Conservation (phyloP, 2,113 vertebrate genomes). For the Scartelaos histophorus region DNA sequence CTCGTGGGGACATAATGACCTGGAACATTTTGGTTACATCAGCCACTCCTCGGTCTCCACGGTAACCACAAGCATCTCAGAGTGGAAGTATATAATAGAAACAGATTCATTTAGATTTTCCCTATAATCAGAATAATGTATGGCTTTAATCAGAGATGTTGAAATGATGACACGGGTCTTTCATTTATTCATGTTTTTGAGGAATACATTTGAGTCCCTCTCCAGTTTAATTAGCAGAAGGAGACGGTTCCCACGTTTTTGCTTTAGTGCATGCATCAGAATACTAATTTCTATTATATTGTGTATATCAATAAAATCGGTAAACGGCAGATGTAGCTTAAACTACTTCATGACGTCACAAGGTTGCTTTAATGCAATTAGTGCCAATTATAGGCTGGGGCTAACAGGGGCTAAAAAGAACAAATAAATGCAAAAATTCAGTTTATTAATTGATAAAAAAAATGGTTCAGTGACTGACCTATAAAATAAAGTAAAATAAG, state of each 20-base stretch:
- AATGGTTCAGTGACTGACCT: too few relatives aligned
- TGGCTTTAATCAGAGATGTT: background rate
- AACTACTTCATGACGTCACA: too few relatives aligned
- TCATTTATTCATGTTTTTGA: background rate
- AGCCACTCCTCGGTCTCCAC: background rate
- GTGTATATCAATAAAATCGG: too few relatives aligned
- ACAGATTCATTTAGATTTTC: background rate
- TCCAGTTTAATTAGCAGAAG: background rate
- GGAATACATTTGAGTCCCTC: background rate
- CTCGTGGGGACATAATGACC: background rate
- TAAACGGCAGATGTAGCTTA: too few relatives aligned
- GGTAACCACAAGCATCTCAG: background rate
- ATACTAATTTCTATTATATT: background rate
- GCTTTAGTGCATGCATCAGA: background rate
- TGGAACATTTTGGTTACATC: background rate
- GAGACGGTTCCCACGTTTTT: background rate
- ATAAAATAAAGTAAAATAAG: too few relatives aligned
- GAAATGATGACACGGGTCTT: background rate
- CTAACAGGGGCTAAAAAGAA: too few relatives aligned
- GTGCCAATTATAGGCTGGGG: too few relatives aligned
- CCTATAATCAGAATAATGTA: background rate
- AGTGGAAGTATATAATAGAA: background rate
- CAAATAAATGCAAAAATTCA: too few relatives aligned
- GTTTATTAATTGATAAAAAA: too few relatives aligned
- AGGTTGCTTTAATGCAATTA: too few relatives aligned